Base-by-base conservation (phyloP, 2,888 invertebrate genomes). In the Lithophane leautieri region DNA sequence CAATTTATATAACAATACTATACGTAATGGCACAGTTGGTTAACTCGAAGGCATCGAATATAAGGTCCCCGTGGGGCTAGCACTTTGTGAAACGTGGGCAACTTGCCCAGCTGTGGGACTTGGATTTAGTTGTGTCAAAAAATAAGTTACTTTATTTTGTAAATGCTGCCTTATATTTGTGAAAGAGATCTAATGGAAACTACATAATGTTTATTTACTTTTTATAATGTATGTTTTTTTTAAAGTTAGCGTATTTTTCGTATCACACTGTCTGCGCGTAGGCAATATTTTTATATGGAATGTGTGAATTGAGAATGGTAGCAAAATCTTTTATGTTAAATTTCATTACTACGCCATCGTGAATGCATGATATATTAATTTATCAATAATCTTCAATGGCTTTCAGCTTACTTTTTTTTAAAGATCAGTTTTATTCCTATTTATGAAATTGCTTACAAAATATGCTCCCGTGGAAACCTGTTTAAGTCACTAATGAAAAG, bases 1-100 rank as follows among this genome's bases (percentile, higher is more conserved):
- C 74, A 82, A 81, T 81, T 76, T 78, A 78, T 81, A 84, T 82
- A 83, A 79, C 72, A 78, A 78, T 88, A 74, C 79, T 73, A 78
- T 84, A 85, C 19, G 40, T 83, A 88, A 87, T 87, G 89, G 87
- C 89, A 87, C 88, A 70, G 69, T 82, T 76, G 85, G 86, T 86
- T 79, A 42, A 65, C 70, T 84, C 47, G 76, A 92, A 93, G 92
- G 92, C 91, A 90, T 88, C 85, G n/a, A 78, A 34, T 85, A 86
- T 91, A 93, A 93, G 92, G 91, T 81, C 88, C 93, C 91, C 90
- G 72, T 0, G 68, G 92, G 92, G 90, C 70, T 90, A 92, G 93
- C 94, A 94, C 94, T 94, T 94, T 88, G 94, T 94, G 94, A 92
- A 86, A 84, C 83, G 74, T 82, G 76, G 82, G 81, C 79, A 40